Conservation (phyloP, 2,888 invertebrate species). For the Dryobotodes eremita region DNA sequence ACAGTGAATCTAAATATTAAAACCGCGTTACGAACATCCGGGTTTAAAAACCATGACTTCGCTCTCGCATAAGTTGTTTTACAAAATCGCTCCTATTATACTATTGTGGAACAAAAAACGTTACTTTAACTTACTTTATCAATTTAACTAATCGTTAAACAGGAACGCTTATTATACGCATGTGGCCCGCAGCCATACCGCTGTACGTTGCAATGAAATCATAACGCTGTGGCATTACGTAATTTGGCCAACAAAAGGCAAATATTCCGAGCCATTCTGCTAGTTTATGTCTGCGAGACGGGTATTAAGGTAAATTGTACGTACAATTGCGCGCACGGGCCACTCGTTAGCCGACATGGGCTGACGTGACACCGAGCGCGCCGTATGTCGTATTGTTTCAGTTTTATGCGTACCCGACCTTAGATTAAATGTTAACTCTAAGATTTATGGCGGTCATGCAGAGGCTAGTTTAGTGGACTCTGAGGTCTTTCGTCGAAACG, state of each 20-base stretch:
- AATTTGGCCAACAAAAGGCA: conserved; percentile 87
- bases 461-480: conserved; percentile 83
- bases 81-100: conserved; percentile 75
- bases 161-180: conserved; percentile 67
- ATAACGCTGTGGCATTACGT: conserved; percentile 85
- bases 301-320: conserved; percentile 89
- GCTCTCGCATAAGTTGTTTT: conserved; percentile 72
- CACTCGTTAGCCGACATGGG: conserved; percentile 84
- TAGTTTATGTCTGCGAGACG: conserved; percentile 86
- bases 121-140: conserved; percentile 63
- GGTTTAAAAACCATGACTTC: conserved; percentile 82
- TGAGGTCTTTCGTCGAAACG: conserved; percentile 86
- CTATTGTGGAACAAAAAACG: conserved; percentile 69
- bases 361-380: conserved; percentile 83
- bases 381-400: conserved; percentile 88
- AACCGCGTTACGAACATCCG: conserved; percentile 82
- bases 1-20: conserved; percentile 84
- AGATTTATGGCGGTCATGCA: conserved; percentile 87
- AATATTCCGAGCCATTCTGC: conserved; percentile 84
- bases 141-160: conserved; percentile 67
- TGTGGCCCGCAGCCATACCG: conserved; percentile 67
- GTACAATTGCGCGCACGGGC: conserved; percentile 89
- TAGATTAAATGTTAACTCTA: conserved; percentile 86
- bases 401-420: conserved; percentile 86
- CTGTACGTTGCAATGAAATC: conserved; percentile 80